Evolutionary conservation across 30 jellyfish, hydroid and myxozoan species (phyloP), one percentile per base, ranked within the genome.

Genomic region (Aurelia sp.): DNA sequence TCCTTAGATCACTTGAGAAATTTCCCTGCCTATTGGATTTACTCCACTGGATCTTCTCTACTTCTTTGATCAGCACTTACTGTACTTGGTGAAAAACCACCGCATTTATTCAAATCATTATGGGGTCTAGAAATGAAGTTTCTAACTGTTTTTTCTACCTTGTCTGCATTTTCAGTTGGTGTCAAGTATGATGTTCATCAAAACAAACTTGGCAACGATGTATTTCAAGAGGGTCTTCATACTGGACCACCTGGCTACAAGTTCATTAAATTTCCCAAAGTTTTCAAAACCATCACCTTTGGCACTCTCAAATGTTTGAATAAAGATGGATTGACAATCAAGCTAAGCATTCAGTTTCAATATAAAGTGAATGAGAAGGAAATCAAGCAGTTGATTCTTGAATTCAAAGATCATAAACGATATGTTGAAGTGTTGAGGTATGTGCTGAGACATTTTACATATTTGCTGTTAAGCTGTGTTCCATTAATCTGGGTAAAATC

Each of bases 171-270:
- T 75, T 27, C 79, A 86, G 96, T 76, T 65, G 96, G 96, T 15
- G 40, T 86, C 4, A 74, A 74, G 50, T 86, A 86, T 66, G 89
- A 86, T 33, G 58, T 76, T 60, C 96, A 86, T 44, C 96, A 74
- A 35, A 76, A 86, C 86, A 86, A 74, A 63, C 89, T 86, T 50
- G 96, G 96, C 17, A 86, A 18, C 55, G 85, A 76, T 12, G 78
- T 76, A 2, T 67, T 74, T 27, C 96, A 86, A 66, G 96, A 76
- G n/a, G 96, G 96, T 16, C 87, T 86, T 47, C 96, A 86, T 58
- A 19, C 51, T 60, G 96, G 96, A 33, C 87, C 96, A 7, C 96
- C 96, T 37, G 96, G 96, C 66, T 86, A 41, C 63, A 79, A 22
- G 40, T 86, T 86, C 51, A 66, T 86, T 3, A 76, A 72, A 71